phyloP scores from a whole-genome alignment of 2,797 vertebrate species.

The Eurystomus glaucurus region DNA sequence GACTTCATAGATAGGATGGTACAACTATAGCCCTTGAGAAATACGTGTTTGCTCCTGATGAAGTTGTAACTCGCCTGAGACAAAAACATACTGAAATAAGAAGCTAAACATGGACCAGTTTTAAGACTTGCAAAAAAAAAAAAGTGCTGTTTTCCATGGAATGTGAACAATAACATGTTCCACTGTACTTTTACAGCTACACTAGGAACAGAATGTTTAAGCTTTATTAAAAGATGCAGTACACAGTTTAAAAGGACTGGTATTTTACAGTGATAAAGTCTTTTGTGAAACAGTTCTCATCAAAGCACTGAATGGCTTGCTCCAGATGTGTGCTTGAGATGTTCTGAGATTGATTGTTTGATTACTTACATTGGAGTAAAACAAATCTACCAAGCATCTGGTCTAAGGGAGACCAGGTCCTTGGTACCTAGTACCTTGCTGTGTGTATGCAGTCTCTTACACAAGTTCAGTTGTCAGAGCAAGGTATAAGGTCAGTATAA shows the following conservation, averaged over 20 bases:
- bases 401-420: background rate
- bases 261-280: background rate
- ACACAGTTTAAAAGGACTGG: background rate
- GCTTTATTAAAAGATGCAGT: background rate
- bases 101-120: background rate
- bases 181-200: background rate
- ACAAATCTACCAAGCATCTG: background rate
- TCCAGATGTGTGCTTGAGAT: background rate
- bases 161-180: background rate
- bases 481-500: background rate
- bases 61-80: slow-evolving; percentile 63
- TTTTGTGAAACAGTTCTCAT: background rate
- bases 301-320: background rate
- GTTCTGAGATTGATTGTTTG: background rate
- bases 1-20: slow-evolving; percentile 1
- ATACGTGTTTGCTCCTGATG: slow-evolving; percentile 41
- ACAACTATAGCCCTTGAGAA: slow-evolving; percentile 47
- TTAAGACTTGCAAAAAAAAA: background rate
- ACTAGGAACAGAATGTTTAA: background rate
- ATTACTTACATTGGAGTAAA: background rate
- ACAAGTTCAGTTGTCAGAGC: background rate
- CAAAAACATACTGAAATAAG: background rate
- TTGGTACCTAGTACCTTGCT: background rate
- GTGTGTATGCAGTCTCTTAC: background rate
- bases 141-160: background rate